Conservation (phyloP, 2,113 vertebrate species). For the Neomonachus schauinslandi region DNA sequence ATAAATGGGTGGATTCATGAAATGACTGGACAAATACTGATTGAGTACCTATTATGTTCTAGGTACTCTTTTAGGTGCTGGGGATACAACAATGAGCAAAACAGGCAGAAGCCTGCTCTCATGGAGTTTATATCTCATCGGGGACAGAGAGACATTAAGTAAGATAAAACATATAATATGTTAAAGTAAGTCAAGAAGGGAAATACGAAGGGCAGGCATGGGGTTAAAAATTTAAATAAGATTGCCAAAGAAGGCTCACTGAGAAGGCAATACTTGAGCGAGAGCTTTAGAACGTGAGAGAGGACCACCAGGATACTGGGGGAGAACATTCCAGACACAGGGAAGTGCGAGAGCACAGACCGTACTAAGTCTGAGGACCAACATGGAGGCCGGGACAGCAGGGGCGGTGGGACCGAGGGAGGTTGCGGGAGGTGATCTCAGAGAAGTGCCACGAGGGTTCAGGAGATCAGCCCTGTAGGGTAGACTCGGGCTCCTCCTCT, state of each 20-base stretch:
- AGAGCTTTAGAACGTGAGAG: background rate
- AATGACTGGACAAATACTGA: background rate
- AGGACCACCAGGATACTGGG: background rate
- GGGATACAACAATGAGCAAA: background rate
- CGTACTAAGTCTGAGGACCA: background rate
- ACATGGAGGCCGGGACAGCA: too few species aligned
- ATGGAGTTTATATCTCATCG: background rate
- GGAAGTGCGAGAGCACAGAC: background rate
- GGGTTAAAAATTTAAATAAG: background rate
- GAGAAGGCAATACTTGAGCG: background rate
- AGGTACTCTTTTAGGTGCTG: background rate
- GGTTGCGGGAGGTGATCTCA: background rate
- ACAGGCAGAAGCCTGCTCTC: background rate
- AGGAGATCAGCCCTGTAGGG: background rate
- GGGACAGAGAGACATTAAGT: background rate
- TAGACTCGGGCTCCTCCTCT: background rate
- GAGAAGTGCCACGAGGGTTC: background rate
- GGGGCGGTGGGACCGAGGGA: background rate
- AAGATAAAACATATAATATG: background rate
- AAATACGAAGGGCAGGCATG: background rate
- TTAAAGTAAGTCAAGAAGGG: background rate
- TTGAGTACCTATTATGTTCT: too few species aligned
- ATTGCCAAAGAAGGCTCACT: background rate
- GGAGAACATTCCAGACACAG: background rate
- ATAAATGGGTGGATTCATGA: background rate